phyloP scores from a whole-genome alignment of 1,140 invertebrate species.

The Cotesia typhae region DNA sequence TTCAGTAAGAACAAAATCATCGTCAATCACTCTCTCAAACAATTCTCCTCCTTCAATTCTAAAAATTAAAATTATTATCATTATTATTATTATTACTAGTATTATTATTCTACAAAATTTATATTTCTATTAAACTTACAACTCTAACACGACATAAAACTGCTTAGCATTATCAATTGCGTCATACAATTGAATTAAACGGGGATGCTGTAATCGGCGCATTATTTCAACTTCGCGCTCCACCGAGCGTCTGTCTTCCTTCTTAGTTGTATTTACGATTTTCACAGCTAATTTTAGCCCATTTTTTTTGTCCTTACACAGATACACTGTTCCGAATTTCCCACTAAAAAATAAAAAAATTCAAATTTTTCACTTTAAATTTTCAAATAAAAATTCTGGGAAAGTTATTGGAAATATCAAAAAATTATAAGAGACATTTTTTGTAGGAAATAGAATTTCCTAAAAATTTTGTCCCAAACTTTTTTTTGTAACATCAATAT shows the following conservation, averaged over 20 bases:
- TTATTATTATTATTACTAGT: slow-evolving; percentile 40
- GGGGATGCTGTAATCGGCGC: slow-evolving; percentile 89
- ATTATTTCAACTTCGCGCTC: slow-evolving; percentile 97
- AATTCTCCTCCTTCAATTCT: slow-evolving; percentile 97
- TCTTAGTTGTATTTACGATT: slow-evolving; percentile 84
- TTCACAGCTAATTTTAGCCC: slow-evolving; percentile 90
- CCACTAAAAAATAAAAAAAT: slow-evolving; percentile 73
- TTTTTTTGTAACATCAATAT: no score
- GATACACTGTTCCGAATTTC: slow-evolving; percentile 97
- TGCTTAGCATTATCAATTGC: slow-evolving; percentile 91
- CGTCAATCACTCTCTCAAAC: slow-evolving; percentile 97
- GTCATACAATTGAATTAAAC: slow-evolving; percentile 95
- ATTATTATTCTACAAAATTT: neutral
- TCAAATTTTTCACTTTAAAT: neutral
- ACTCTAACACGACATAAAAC: slow-evolving; percentile 94
- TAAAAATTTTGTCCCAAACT: no score
- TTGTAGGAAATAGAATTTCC: no score
- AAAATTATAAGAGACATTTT: no score
- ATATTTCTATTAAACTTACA: slow-evolving; percentile 76
- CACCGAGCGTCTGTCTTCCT: slow-evolving; percentile 90
- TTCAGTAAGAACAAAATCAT: slow-evolving; percentile 96
- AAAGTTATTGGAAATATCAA: no score
- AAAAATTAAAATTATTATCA: slow-evolving; percentile 49
- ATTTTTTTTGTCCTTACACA: slow-evolving; percentile 85
- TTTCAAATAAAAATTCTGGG: neutral